Conservation (phyloP, 2,113 vertebrate species). For the Glaucidium brasilianum region DNA sequence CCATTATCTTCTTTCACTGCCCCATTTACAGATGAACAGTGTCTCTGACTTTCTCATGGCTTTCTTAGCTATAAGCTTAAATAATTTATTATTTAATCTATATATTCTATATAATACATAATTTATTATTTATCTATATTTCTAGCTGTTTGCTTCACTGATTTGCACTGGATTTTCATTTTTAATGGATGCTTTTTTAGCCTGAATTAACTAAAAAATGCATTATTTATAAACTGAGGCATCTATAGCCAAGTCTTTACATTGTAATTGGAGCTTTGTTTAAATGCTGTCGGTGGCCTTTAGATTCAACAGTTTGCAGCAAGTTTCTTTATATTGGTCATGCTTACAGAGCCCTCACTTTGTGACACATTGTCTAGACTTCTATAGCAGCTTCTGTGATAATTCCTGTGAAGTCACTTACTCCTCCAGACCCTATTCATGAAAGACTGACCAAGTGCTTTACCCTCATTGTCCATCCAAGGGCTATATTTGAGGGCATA, state of each 20-base stretch:
- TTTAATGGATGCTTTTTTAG: background rate
- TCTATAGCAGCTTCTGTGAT: background rate
- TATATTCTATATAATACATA: background rate
- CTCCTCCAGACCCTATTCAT: background rate
- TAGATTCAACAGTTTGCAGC: background rate
- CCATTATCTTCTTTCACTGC: background rate
- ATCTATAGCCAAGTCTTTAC: background rate
- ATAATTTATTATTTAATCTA: background rate
- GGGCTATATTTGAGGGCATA: background rate
- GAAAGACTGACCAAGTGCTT: background rate
- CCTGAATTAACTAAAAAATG: background rate
- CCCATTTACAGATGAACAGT: background rate
- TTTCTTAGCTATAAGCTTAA: constrained; percentile 2
- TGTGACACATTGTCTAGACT: background rate
- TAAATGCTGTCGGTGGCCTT: background rate
- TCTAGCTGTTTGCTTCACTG: background rate
- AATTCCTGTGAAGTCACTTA: background rate
- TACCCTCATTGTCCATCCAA: background rate
- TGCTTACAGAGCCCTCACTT: background rate
- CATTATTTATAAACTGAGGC: background rate
- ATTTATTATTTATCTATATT: background rate
- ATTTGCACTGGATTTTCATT: constrained; percentile 21
- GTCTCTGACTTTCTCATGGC: background rate
- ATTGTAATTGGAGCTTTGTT: background rate
- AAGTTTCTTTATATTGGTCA: background rate